Evolutionary conservation across 2,113 vertebrate genomes (phyloP), one percentile per base, ranked within the genome.

Genomic region (Gallinago undulata): DNA sequence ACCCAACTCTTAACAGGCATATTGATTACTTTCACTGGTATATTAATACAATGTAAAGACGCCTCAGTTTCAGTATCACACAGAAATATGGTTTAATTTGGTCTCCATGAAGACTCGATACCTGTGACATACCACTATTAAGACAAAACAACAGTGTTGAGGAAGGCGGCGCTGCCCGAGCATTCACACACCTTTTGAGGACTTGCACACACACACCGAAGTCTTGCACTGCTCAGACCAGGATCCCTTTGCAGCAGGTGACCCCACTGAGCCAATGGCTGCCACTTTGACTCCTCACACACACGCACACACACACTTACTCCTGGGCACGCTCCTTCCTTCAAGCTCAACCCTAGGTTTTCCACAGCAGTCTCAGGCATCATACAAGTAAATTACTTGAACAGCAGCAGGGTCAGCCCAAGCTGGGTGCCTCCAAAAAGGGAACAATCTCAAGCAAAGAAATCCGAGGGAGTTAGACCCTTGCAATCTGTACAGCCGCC

Each of bases 1-100:
- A 16, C 7, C 21, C 13, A 73, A 5, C 14, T 41, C 9, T 22
- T 22, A 56, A 53, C 3, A 6, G 24, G 11, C 10, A 0, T 27
- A 77, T 15, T 45, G 43, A 73, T 0, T 74, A 88, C 11, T 7
- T 48, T 69, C 27, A 41, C 48, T 43, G 9, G 5, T 45, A 45
- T 7, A n/a, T n/a, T 55, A 74, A 50, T 9, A 70, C 5, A 62
- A 23, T 12, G 33, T 19, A n/a, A 57, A 76, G 33, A 80, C 27
- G 72, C 2, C 28, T 7, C 13, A 41, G 22, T 48, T 83, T 70
- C 47, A 37, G 18, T 56, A 82, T 56, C 35, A 70, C 28, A 82
- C 7, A 74, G 23, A 82, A 74, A 60, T 10, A n/a, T 1, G 9
- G 8, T 31, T 78, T 67, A 37, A 30, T 74, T 41, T 66, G 17